Conservation (phyloP, 2,888 invertebrate genomes). For the Leptinotarsa peninsularis region DNA sequence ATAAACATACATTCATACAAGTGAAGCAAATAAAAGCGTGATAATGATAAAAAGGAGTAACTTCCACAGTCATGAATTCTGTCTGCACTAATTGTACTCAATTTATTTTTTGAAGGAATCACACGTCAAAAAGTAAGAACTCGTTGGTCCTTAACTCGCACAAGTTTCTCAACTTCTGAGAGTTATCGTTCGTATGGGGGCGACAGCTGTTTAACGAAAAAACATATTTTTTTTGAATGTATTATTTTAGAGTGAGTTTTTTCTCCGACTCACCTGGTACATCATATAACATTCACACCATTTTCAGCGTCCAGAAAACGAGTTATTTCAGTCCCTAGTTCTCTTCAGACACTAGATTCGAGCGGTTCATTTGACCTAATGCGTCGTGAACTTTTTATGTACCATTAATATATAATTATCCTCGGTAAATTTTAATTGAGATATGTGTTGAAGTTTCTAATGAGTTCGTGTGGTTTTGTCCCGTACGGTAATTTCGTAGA, state of each 20-base stretch:
- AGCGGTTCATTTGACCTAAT: slow-evolving; percentile 7
- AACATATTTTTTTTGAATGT: no score
- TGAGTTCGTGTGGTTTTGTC: slow-evolving; percentile 29
- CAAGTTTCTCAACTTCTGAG: no score
- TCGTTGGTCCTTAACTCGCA: no score
- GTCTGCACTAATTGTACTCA: no score
- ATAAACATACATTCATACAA: no score
- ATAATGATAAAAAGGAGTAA: no score
- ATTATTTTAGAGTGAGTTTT: neutral
- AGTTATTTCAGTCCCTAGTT: neutral
- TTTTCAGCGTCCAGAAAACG: neutral
- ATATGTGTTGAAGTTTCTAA: slow-evolving; percentile 26
- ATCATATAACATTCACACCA: neutral
- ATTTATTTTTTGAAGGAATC: no score
- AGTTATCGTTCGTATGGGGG: no score
- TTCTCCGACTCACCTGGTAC: neutral
- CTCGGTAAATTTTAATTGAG: slow-evolving; percentile 28
- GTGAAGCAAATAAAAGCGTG: no score
- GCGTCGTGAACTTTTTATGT: slow-evolving; percentile 18
- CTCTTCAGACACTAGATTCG: neutral
- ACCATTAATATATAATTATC: slow-evolving; percentile 21
- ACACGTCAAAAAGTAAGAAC: no score
- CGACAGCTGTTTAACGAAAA: no score
- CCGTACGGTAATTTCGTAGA: slow-evolving; percentile 24
- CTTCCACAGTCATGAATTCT: no score